Evolutionary conservation across 2,797 vertebrate genomes (phyloP), one percentile per base, ranked within the genome.

Genomic region (Anisognathus igniventris): DNA sequence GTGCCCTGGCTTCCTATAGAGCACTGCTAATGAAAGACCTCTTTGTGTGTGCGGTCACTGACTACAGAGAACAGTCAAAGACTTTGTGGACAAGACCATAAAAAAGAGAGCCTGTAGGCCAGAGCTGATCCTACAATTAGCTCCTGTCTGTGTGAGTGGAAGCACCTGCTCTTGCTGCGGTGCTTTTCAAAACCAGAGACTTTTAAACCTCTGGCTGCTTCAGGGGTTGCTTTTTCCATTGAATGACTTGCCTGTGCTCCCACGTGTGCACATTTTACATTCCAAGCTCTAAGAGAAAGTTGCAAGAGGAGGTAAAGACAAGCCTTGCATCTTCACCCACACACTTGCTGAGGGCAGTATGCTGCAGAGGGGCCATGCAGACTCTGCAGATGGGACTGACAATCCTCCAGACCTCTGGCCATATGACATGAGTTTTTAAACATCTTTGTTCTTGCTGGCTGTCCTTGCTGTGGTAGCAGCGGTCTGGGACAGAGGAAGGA

Each of bases 1-100:
- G 77, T 91, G 94, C 92, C 88, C 90, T 89, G 92, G 94, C 96
- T 97, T 97, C 94, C 92, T 95, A 95, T 68, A 86, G 86, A 97
- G 87, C 79, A 3, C 83, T 87, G 86, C 88, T 96, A 96, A 97
- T 97, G 97, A 98, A 98, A 98, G 97, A 82, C 92, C 33, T 93
- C 96, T 97, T 98, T 98, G 97, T 98, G 83, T 78, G 74, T 72
- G 73, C 48, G 57, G 94, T 94, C 95, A 96, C 84, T 96, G 96
- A 96, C 91, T 95, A 57, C 78, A 96, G 92, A 95, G 94, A 96
- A 61, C 96, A 96, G 93, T 90, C 92, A 96, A 96, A 96, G 86
- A 89, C 71, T 96, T 94, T 94, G 67, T 79, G 74, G 87, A 80
- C 61, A 51, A n/a, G 92, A 72, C 90, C 93, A 86, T 96, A 64